These are phyloP conservation scores for Eupithecia subumbrata DNA, from an alignment of 2,888 invertebrate genomes.

Conservation along the genomic window DNA sequence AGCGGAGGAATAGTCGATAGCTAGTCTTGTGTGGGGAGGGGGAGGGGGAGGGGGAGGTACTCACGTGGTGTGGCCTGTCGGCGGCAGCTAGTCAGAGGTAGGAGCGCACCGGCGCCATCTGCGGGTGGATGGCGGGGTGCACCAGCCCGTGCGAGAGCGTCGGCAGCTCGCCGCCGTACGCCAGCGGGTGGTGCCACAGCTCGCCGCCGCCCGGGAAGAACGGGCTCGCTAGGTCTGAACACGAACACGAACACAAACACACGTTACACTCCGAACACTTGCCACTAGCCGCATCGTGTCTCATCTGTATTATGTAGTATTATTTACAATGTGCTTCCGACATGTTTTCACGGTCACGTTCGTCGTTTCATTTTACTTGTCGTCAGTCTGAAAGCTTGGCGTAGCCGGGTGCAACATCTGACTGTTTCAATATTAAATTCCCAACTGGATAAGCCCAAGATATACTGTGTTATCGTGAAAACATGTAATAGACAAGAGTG, in stretches of 20 bases:
- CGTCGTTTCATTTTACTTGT: constrained; percentile 9
- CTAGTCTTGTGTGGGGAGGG: background rate
- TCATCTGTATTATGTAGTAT: constrained; percentile 53
- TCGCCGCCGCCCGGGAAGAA: constrained; percentile 96
- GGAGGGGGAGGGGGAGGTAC: too few relatives aligned
- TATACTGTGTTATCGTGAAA: constrained; percentile 67
- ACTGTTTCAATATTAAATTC: background rate
- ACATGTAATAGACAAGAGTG: constrained; percentile 72
- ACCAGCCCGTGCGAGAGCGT: constrained; percentile 95
- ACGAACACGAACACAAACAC: constrained; percentile 65
- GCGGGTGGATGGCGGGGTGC: constrained; percentile 98
- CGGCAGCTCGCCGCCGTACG: constrained; percentile 92
- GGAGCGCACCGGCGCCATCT: constrained; percentile 97
- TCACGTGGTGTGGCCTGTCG: constrained; percentile 89
- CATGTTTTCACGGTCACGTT: constrained; percentile 67
- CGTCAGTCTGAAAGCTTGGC: constrained; percentile 27
- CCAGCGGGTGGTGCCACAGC: constrained; percentile 96
- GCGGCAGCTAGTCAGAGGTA: constrained; percentile 98
- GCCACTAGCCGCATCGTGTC: constrained; percentile 38
- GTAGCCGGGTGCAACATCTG: constrained; percentile 14
- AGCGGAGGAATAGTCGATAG: background rate
- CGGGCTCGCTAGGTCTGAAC: constrained; percentile 96
- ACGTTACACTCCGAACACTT: constrained; percentile 35
- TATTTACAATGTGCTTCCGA: constrained; percentile 74
- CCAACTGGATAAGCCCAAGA: constrained; percentile 20